These are phyloP conservation scores for Sorex maritimensis DNA, from an alignment of 2,797 vertebrate species.

Conservation along the genomic window DNA sequence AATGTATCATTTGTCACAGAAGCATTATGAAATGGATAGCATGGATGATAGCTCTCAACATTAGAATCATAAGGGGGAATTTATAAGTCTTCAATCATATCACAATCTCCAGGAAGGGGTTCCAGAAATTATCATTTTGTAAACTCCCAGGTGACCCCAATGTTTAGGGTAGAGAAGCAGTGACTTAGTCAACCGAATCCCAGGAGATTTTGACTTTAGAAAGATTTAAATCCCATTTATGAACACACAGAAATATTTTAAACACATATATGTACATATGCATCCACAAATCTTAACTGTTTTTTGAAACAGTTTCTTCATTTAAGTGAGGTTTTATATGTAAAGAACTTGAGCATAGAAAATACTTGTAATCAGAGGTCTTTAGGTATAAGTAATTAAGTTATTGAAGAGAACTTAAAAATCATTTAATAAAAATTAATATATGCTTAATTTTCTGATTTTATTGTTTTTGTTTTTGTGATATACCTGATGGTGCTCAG, in stretches of 20 bases:
- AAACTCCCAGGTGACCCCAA: neutral
- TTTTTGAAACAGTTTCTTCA: neutral
- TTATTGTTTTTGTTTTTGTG: too few species aligned
- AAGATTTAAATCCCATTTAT: conserved; percentile 15
- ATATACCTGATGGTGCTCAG: too few species aligned
- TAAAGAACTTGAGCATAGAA: neutral
- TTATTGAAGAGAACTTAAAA: neutral
- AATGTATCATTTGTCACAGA: neutral
- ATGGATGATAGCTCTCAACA: neutral
- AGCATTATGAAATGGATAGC: neutral
- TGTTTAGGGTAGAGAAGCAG: neutral
- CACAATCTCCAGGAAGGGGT: neutral
- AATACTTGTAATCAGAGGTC: conserved; percentile 10
- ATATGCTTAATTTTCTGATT: too few species aligned
- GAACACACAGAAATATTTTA: neutral
- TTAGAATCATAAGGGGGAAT: neutral
- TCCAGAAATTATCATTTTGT: neutral
- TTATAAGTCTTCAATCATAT: neutral
- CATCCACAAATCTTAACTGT: neutral
- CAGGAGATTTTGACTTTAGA: neutral
- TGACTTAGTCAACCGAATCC: neutral
- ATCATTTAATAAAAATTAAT: neutral
- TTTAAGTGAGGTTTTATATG: conserved; percentile 10
- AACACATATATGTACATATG: neutral
- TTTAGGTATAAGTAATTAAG: conserved; percentile 28